Evolutionary conservation across 1,140 invertebrate genomes (phyloP).

Genomic region (Zaprionus kolodkinae): DNA sequence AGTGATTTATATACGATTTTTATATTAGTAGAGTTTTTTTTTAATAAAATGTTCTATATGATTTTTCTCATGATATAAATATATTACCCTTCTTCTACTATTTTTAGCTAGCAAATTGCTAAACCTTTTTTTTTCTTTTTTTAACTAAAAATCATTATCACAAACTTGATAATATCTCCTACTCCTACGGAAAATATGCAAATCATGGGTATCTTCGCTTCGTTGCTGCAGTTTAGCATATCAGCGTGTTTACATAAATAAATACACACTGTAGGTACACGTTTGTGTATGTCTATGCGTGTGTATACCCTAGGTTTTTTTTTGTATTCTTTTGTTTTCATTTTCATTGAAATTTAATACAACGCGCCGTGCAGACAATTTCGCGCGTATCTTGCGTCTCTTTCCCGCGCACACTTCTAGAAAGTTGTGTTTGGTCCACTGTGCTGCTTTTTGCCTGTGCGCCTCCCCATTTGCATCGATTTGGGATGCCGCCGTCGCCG

Average conservation of each 20-base stretch:
- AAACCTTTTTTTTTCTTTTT: too few species aligned
- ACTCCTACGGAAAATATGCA: too few species aligned
- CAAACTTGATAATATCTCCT: too few species aligned
- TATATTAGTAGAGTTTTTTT: too few species aligned
- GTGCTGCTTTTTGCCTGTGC: conserved; percentile 1
- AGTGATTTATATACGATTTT: too few species aligned
- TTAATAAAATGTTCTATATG: too few species aligned
- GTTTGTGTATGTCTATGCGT: not conserved
- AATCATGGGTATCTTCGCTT: conserved; percentile 10
- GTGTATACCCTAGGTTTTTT: conserved; percentile 20
- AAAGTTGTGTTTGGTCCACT: conserved; percentile 9
- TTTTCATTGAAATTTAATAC: conserved; percentile 74
- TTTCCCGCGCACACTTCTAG: not conserved
- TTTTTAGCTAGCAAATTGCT: too few species aligned
- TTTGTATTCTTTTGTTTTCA: conserved; percentile 42
- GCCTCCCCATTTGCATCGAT: conserved; percentile 55
- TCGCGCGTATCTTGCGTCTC: conserved; percentile 52
- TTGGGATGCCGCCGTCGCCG: conserved; percentile 6
- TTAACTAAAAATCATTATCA: too few species aligned
- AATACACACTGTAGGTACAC: conserved; percentile 18
- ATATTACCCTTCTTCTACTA: too few species aligned
- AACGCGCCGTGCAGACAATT: conserved; percentile 23
- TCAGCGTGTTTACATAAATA: conserved; percentile 22
- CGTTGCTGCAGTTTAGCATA: conserved; percentile 1
- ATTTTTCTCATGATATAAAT: too few species aligned